Evolutionary conservation across 2,797 vertebrate genomes (phyloP), one percentile per base, ranked within the genome.

Genomic region (Takifugu ocellatus): DNA sequence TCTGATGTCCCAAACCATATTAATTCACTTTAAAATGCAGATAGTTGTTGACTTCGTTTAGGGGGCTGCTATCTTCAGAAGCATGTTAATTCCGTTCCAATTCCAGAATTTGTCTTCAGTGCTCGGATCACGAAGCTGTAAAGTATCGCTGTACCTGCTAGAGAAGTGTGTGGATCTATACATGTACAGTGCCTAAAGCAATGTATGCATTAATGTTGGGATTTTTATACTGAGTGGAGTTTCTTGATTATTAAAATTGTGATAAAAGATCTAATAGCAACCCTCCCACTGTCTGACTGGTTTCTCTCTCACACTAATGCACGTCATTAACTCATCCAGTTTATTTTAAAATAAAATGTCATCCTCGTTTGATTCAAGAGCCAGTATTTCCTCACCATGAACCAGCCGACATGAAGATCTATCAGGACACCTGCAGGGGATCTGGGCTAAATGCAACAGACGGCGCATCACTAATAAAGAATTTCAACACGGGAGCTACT

Each of bases 221-320:
- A 63, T 66, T 29, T 68, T 70, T 56, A 50, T 64, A 64, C 66
- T 53, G 47, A 61, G 49, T 59, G 51, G 44, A 49, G 50, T 25
- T 60, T 62, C 58, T 46, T 59, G 39, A 56, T n/a, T 16, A 51
- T 59, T 68, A 65, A 61, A 67, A 73, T 61, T 64, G 21, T 27
- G 63, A 54, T 44, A 50, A 25, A 5, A 25, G 5, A 64, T 25
- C 57, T 39, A 39, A 50, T n/a, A 50, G 65, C 43, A 53, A 52
- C 25, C 9, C 0, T 0, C 11, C 33, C 14, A 50, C 57, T 50
- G 16, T 17, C 42, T 12, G 7, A 10, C 0, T n/a, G 1, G 2
- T n/a, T 21, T 46, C 10, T n/a, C 5, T 7, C 17, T 46, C 17
- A 8, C n/a, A 45, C 11, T 10, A 10, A 43, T 4, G 1, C 11